Base-by-base conservation (phyloP, 1,140 invertebrate genomes). In the Drosophila sp. region DNA sequence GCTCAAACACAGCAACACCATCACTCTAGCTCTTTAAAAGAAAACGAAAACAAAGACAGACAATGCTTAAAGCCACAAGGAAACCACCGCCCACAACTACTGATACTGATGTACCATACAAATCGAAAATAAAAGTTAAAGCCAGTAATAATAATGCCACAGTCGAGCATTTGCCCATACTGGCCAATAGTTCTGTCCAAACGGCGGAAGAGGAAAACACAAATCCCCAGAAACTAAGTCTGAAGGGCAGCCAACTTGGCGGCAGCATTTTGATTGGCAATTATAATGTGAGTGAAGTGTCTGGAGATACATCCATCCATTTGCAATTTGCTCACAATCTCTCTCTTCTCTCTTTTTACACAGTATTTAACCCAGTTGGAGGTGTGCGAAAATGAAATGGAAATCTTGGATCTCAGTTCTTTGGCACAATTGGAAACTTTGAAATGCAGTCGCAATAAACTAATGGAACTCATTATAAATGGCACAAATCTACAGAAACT, bases 221-320 rank as follows among this genome's bases (percentile, higher is more conserved):
- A 38, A 93, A 94, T 57, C 92, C 96, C 1, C 95, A 95, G 29
- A 95, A 94, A 77, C 94, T 96, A 4, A 96, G 96, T 92, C 92
- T 96, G 47, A 93, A 95, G 65, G 94, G 95, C 71, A 96, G 96
- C 92, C 94, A 95, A 73, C 92, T 97, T 4, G 96, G 96, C 91
- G 96, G 96, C 74, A 96, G 95, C 92, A 96, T 97, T 63, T 95
- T 97, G 72, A 94, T 97, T 33, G 96, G 96, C 69, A 96, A 96
- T 91, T 97, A 96, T 91, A 96, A 95, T 80, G 96, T 96, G 94
- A 95, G 81, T 55, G 41, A 10, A 35, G n/a, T 58, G 1, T 23
- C 35, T 32, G 57, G 35, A 33, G n/a, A 30, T 44, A 11, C 32
- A 17, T 61, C 30, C 47, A 64, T 64, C 64, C 58, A 58, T 27